phyloP scores from a whole-genome alignment of 2,113 vertebrate genomes.

The Cyprinodon variegatus region DNA sequence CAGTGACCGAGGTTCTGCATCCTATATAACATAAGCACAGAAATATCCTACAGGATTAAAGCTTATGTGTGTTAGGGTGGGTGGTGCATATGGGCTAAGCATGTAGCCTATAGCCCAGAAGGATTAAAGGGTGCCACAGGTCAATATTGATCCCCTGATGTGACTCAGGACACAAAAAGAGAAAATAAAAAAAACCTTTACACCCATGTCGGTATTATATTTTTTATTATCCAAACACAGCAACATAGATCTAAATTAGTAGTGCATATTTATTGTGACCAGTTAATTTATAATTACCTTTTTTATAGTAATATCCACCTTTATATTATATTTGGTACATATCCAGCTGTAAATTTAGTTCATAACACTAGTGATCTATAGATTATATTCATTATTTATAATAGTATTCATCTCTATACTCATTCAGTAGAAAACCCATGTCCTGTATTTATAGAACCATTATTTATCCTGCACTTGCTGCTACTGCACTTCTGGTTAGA shows the following conservation, averaged over 20 bases:
- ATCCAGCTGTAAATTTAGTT: too few species aligned
- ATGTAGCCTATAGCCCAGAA: constrained; percentile 38
- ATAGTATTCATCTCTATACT: too few species aligned
- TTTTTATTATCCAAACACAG: constrained; percentile 5
- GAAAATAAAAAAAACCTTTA: neutral
- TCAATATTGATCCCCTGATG: constrained; percentile 44
- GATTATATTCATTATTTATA: too few species aligned
- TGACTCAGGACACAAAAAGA: constrained; percentile 13
- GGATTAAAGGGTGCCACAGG: constrained; percentile 54
- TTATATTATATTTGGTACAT: too few species aligned
- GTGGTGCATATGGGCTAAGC: constrained; percentile 26
- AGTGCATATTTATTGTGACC: neutral
- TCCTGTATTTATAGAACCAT: too few species aligned
- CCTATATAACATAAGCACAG: constrained; percentile 33
- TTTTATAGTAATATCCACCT: too few species aligned
- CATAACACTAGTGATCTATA: too few species aligned
- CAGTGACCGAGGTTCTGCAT: constrained; percentile 5
- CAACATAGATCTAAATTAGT: too few species aligned
- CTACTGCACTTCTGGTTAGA: too few species aligned
- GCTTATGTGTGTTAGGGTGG: constrained; percentile 31
- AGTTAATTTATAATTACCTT: neutral
- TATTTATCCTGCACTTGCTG: too few species aligned
- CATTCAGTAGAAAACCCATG: too few species aligned
- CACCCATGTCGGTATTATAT: neutral
- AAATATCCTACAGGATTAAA: constrained; percentile 49